phyloP scores from a whole-genome alignment of 2,797 vertebrate genomes.

The Anableps anableps region DNA sequence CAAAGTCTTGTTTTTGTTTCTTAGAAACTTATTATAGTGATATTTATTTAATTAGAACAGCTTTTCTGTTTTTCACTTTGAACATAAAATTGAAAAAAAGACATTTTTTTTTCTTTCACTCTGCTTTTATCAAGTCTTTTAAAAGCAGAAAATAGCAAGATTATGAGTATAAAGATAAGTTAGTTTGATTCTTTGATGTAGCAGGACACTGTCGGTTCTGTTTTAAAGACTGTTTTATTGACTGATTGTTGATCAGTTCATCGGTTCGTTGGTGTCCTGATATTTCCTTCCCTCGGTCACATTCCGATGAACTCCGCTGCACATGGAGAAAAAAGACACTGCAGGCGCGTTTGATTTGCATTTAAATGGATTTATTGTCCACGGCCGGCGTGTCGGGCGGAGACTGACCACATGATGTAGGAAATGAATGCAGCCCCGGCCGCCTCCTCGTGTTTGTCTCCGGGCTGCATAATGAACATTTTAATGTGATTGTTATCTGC shows the following conservation, averaged over 20 bases:
- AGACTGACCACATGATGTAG: slow-evolving; percentile 63
- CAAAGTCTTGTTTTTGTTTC: no score
- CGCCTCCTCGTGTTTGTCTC: slow-evolving; percentile 3
- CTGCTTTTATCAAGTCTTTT: no score
- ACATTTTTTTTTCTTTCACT: no score
- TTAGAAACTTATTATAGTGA: no score
- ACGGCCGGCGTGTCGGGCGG: slow-evolving; percentile 53
- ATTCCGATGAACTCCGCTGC: slow-evolving; percentile 51
- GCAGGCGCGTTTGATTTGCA: slow-evolving; percentile 72
- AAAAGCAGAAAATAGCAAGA: neutral
- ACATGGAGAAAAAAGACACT: slow-evolving; percentile 49
- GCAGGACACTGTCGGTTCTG: no score
- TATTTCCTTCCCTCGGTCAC: slow-evolving; percentile 23
- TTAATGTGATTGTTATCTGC: slow-evolving; percentile 39
- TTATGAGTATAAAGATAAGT: neutral
- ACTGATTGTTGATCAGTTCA: neutral
- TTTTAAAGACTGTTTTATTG: neutral
- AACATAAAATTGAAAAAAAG: neutral
- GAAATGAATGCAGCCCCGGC: slow-evolving; percentile 31
- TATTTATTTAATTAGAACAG: no score
- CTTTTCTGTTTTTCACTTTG: neutral
- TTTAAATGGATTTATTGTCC: slow-evolving; percentile 78
- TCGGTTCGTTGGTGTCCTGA: neutral
- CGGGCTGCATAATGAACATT: slow-evolving; percentile 36
- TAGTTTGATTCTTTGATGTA: neutral